Conservation (phyloP, 2,888 invertebrate genomes). For the Eupithecia subfuscata region DNA sequence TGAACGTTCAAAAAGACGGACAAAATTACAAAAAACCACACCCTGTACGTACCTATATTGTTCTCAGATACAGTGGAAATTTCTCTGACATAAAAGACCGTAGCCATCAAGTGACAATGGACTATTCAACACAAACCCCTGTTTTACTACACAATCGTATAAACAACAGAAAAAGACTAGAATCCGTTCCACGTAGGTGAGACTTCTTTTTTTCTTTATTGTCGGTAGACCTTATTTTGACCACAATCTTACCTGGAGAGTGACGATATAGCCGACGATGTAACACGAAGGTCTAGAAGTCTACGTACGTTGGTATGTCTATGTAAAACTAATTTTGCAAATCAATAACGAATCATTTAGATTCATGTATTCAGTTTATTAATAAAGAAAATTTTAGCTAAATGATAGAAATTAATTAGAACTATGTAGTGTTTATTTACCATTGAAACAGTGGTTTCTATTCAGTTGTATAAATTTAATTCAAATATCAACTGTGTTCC, state of each 20-base stretch:
- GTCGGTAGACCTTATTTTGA: too few relatives aligned
- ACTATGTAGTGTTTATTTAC: too few relatives aligned
- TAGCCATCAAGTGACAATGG: constrained; percentile 46
- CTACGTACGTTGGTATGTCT: background rate
- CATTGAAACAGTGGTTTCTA: too few relatives aligned
- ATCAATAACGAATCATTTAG: background rate
- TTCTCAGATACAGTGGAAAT: background rate
- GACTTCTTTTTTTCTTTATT: too few relatives aligned
- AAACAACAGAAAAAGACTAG: constrained; percentile 40
- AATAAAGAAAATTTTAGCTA: too few relatives aligned
- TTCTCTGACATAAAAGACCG: constrained; percentile 46
- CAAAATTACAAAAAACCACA: background rate
- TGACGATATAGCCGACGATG: too few relatives aligned
- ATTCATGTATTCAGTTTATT: too few relatives aligned
- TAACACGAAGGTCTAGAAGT: too few relatives aligned
- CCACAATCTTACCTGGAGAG: too few relatives aligned
- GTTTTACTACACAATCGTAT: constrained; percentile 32
- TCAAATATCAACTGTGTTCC: background rate
- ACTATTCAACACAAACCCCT: constrained; percentile 46
- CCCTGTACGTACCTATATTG: background rate
- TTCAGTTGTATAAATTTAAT: background rate
- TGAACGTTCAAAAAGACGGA: background rate
- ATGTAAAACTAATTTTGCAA: background rate
- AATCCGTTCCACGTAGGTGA: constrained; percentile 29
- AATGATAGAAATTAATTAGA: too few relatives aligned